Evolutionary conservation across 1,140 invertebrate species (phyloP).

Genomic region (Drosophila willistoni): DNA sequence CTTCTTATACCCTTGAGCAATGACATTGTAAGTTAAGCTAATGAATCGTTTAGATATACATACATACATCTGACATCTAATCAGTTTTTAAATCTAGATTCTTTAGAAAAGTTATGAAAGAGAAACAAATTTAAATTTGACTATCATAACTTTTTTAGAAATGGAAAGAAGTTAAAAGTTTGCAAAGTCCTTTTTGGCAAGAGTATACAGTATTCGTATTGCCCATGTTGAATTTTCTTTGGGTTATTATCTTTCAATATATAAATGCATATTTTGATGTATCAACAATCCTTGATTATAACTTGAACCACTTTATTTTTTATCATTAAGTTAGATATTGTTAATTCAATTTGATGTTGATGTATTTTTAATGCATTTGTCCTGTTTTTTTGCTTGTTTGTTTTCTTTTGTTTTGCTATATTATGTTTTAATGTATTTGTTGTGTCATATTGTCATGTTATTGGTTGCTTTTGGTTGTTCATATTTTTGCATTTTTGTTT

Average conservation of each 20-base stretch:
- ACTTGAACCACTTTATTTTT: slow-evolving; percentile 35
- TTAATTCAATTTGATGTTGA: slow-evolving; percentile 19
- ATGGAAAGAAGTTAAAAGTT: not conserved
- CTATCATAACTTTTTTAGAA: not conserved
- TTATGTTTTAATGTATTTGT: slow-evolving; percentile 47
- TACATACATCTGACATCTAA: too few relatives aligned
- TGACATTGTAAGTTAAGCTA: not conserved
- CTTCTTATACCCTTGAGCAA: not conserved
- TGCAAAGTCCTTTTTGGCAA: not conserved
- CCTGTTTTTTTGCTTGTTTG: slow-evolving; percentile 22
- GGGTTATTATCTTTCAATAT: not conserved
- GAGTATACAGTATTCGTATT: not conserved
- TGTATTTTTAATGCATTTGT: slow-evolving; percentile 26
- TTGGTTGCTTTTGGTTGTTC: slow-evolving; percentile 48
- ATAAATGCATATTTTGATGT: too few relatives aligned
- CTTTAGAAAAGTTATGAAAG: not conserved
- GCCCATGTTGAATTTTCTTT: not conserved
- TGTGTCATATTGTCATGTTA: slow-evolving; percentile 76
- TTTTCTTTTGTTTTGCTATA: slow-evolving; percentile 37
- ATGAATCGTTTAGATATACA: too few relatives aligned
- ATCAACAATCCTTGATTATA: slow-evolving; percentile 22
- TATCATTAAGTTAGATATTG: slow-evolving; percentile 50
- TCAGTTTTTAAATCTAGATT: not conserved
- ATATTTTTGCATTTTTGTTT: slow-evolving; percentile 39
- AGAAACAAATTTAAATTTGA: not conserved